Evolutionary conservation across 2,888 invertebrate genomes (phyloP).

Genomic region (Drosophila nr. perissopoda): DNA sequence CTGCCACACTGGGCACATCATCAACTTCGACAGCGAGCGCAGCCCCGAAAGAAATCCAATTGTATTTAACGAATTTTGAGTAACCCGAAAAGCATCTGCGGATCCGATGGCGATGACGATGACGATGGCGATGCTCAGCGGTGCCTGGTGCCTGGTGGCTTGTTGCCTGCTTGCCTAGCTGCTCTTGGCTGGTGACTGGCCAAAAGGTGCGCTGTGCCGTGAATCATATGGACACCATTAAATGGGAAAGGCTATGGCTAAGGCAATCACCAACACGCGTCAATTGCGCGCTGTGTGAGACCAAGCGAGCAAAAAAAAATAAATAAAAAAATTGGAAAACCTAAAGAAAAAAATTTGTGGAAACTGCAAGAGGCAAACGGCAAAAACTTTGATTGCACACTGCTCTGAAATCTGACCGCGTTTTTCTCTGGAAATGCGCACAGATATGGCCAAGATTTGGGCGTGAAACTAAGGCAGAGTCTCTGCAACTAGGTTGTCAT

Average conservation of each 20-base stretch:
- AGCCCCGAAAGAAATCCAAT: constrained; percentile 76
- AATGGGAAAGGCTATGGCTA: constrained; percentile 68
- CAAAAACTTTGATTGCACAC: constrained; percentile 48
- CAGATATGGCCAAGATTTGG: constrained; percentile 45
- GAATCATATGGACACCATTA: constrained; percentile 83
- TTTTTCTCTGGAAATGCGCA: constrained; percentile 65
- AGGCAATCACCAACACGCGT: constrained; percentile 79
- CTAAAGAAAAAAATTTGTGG: constrained; percentile 31
- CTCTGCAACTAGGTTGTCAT: constrained; percentile 32
- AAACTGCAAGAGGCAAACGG: constrained; percentile 44
- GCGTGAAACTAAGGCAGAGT: constrained; percentile 57
- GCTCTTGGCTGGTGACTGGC: constrained; percentile 25
- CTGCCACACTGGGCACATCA: constrained; percentile 68
- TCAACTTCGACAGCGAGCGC: constrained; percentile 69
- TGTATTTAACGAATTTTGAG: constrained; percentile 81
- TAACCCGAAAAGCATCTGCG: constrained; percentile 57
- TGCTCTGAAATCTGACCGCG: constrained; percentile 49
- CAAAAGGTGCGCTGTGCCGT: constrained; percentile 69
- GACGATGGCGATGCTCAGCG: constrained; percentile 37
- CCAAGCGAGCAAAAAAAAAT: constrained; percentile 20
- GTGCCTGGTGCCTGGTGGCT: constrained; percentile 14
- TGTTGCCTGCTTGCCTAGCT: constrained; percentile 21
- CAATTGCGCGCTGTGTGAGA: constrained; percentile 79
- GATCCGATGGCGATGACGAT: constrained; percentile 46
- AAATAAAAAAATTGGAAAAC: constrained; percentile 16